Evolutionary conservation across 2,797 vertebrate genomes (phyloP), one percentile per base, ranked within the genome.

Genomic region (Sebastiscus tertius): DNA sequence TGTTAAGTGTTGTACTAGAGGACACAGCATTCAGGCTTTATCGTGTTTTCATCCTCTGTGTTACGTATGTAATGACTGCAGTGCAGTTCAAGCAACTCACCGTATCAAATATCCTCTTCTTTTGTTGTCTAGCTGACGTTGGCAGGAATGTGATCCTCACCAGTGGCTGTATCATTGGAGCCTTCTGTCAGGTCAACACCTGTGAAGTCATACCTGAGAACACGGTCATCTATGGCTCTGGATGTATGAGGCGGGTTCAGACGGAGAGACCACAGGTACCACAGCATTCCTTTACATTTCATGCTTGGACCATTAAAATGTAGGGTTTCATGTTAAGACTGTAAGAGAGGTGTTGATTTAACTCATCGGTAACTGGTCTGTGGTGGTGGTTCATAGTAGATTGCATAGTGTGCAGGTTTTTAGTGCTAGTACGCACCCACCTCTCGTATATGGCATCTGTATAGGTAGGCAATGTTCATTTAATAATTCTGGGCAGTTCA

Each of bases 141-240:
- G 99, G 99, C 29, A 96, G 97, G 82, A 99, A 99, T 0, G 97
- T 99, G 79, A 98, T 99, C 79, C 87, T 99, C 85, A 99, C 97
- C 0, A 97, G 97, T 0, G 99, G 99, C 49, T 99, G 98, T 70
- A 99, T 99, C 92, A 97, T 99, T 0, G 98, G 99, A 6, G 97
- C 98, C 6, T 99, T 98, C 87, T 99, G 98, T 86, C 97, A 96
- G 55, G 93, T 99, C 42, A 98, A 99, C 92, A 99, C 99, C 0
- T 98, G 96, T 4, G 98, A 99, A 90, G 96, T 97, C 77, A 98
- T 99, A 90, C 97, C 98, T 0, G 99, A 99, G 72, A 99, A 99
- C 90, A 99, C 98, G 0, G 98, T 99, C 42, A 97, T 99, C 93
- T 99, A 97, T 0, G 97, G 98, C 3, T 96, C 97, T 0, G 97